Conservation (phyloP, 2,888 invertebrate genomes). For the Ceramica pisi region DNA sequence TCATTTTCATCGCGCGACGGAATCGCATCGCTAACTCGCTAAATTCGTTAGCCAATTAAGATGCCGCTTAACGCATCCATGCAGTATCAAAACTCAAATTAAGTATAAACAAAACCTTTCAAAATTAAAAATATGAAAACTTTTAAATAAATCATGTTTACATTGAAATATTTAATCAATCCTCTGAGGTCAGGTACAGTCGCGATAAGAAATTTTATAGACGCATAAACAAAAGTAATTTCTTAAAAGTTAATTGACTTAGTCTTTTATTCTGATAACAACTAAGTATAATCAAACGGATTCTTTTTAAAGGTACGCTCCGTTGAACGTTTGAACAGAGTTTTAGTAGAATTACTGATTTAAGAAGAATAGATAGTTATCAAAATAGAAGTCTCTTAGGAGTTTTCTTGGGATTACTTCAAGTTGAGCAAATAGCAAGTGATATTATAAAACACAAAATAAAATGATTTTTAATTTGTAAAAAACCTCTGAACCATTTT, state of each 20-base stretch:
- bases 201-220: constrained; percentile 50
- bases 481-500: not conserved
- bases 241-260: constrained; percentile 37
- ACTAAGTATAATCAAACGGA: not conserved
- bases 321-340: not conserved
- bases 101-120: constrained; percentile 35
- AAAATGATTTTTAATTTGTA: not conserved
- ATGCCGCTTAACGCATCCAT: not conserved
- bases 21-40: too few relatives aligned
- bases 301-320: not conserved
- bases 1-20: too few relatives aligned
- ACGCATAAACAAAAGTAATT: constrained; percentile 7
- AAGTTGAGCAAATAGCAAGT: not conserved
- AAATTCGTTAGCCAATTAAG: too few relatives aligned
- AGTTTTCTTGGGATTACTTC: not conserved
- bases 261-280: not conserved
- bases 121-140: constrained; percentile 27
- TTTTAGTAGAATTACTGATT: not conserved
- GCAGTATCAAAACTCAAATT: not conserved
- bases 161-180: not conserved
- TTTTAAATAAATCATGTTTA: constrained; percentile 35
- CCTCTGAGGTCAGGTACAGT: not conserved
- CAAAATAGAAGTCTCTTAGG: not conserved
- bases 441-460: constrained; percentile 3
- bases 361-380: not conserved